Base-by-base conservation (phyloP, 1,140 invertebrate genomes). In the Meloidogyne floridensis region DNA sequence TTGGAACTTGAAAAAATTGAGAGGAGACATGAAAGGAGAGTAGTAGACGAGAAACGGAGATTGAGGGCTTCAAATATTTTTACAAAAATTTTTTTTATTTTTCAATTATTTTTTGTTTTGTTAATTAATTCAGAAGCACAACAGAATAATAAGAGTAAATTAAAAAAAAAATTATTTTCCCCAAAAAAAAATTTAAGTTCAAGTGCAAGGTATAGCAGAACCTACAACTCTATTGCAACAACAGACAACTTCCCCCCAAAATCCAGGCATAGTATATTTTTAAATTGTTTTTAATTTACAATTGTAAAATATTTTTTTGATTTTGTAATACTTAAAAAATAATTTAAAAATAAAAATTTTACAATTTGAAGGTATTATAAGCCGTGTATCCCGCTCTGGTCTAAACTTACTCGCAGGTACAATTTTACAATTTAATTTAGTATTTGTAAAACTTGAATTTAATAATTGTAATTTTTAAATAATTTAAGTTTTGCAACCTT, bases 361-460 rank as follows among this genome's bases (percentile, higher is more conserved):
- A 4, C 32, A 32, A 32, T 32, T 20, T 32, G 32, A 2, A 77
- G 74, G 72, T 13, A 81, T 81, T n/a, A 77, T 76, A 53, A 76
- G 59, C 56, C 72, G 74, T 74, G 56, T 77, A 1, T 78, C 74
- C 3, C 74, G 47, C 9, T 42, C 42, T 15, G 80, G 56, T 56
- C 53, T 81, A 32, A 84, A 81, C 8, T 51, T 86, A n/a, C 32
- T 79, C 10, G 77, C 77, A 13, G 77, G 82, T 81, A 69, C 2
- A 73, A 15, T 15, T 13, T 73, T 73, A 15, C 18, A 73, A 73
- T 47, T 73, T 15, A 20, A 75, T 10, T 10, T 53, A 75, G 18
- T 10, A 2, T 13, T 10, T 75, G 43, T 20, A 47, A 71, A 71
- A 71, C 18, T 71, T 71, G 7, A 6, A 7, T 18, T 6, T 71